Evolutionary conservation across 2,888 invertebrate genomes (phyloP).

Genomic region (Caradrina kadenii): DNA sequence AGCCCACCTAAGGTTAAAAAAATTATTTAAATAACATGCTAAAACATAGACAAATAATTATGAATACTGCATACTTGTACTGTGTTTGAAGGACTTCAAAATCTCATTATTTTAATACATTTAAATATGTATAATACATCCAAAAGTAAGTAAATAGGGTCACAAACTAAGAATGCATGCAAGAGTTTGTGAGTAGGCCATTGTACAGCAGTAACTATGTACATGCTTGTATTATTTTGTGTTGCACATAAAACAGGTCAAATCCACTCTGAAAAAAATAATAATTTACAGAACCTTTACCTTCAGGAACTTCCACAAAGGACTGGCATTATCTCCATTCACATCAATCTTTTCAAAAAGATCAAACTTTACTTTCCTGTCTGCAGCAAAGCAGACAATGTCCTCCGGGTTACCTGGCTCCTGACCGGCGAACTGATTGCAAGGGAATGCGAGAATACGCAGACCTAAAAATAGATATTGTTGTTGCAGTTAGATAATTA

Average conservation of each 20-base stretch:
- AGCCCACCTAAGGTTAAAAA: neutral
- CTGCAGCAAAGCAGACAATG: constrained; percentile 91
- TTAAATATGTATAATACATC: neutral
- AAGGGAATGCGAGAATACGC: constrained; percentile 95
- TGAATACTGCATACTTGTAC: neutral
- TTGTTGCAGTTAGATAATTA: neutral
- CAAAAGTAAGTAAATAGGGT: neutral
- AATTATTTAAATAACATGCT: constrained; percentile 7
- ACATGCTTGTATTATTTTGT: neutral
- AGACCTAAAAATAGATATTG: constrained; percentile 89
- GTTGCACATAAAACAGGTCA: neutral
- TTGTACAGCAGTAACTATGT: neutral
- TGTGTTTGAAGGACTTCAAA: neutral
- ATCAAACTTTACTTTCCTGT: constrained; percentile 92
- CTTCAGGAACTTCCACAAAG: constrained; percentile 93
- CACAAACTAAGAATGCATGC: constrained; percentile 3
- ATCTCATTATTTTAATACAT: neutral
- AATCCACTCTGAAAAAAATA: constrained; percentile 13
- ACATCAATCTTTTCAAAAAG: constrained; percentile 93
- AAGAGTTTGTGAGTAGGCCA: neutral
- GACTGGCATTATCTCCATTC: constrained; percentile 92
- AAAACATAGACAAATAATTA: neutral
- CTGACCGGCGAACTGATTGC: constrained; percentile 95
- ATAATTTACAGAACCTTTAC: constrained; percentile 66
- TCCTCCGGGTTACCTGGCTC: constrained; percentile 92